phyloP scores from a whole-genome alignment of 2,797 vertebrate genomes.

The Acanthurus leucopareius region DNA sequence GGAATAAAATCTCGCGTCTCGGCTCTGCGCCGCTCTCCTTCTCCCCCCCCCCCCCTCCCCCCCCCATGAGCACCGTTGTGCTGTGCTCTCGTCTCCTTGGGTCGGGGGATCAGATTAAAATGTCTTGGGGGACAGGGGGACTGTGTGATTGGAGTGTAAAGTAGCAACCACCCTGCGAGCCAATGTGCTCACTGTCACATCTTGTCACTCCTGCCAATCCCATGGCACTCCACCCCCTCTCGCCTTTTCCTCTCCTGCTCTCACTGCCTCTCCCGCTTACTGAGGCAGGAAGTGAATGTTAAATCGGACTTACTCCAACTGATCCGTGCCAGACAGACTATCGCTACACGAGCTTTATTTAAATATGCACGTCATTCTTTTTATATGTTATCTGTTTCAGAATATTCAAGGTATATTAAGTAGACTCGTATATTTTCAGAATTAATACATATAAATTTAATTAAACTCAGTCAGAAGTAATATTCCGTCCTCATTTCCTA shows the following conservation, averaged over 20 bases:
- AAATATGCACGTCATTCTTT: constrained; percentile 11
- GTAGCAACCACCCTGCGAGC: constrained; percentile 77
- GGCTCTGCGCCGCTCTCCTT: constrained; percentile 3
- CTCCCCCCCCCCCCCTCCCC: constrained; percentile 13
- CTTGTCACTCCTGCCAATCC: constrained; percentile 78
- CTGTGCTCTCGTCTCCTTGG: constrained; percentile 52
- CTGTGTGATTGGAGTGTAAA: constrained; percentile 85
- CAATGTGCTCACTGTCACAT: constrained; percentile 83
- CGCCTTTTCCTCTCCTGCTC: constrained; percentile 9
- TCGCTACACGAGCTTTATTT: constrained; percentile 1
- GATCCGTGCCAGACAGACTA: constrained; percentile 14
- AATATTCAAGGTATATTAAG: constrained; percentile 48
- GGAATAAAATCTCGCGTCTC: constrained; percentile 44
- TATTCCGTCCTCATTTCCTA: constrained; percentile 37
- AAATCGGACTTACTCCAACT: constrained; percentile 44
- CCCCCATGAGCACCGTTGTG: constrained; percentile 27
- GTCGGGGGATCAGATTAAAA: constrained; percentile 81
- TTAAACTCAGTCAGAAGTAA: constrained; percentile 48
- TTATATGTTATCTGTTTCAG: constrained; percentile 39
- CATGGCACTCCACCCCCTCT: constrained; percentile 39
- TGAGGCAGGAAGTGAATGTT: constrained; percentile 40
- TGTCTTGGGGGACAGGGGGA: constrained; percentile 73
- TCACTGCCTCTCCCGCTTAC: constrained; percentile 16
- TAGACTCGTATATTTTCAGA: constrained; percentile 33
- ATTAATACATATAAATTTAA: constrained; percentile 55